Evolutionary conservation across 1,140 invertebrate genomes (phyloP).

Genomic region (Hyles vespertilio): DNA sequence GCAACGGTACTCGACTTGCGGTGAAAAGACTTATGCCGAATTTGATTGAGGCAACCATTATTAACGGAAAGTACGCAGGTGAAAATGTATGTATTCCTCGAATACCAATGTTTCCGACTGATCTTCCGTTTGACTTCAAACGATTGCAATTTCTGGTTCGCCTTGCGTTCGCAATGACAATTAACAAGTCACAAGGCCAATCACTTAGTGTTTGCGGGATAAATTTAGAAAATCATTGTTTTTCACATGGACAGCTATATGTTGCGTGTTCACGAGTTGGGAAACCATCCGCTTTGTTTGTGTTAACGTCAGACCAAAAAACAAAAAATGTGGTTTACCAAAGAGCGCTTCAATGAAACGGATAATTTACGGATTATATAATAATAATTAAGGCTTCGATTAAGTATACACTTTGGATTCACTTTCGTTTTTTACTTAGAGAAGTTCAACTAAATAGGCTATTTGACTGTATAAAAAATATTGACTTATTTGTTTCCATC

Average conservation of each 20-base stretch:
- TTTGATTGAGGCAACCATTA: constrained; percentile 31
- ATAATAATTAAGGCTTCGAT: constrained; percentile 20
- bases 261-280: constrained; percentile 45
- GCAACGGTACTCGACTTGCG: constrained; percentile 62
- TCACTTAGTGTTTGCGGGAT: constrained; percentile 38
- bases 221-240: constrained; percentile 28
- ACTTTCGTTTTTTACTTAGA: constrained; percentile 17
- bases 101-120: constrained; percentile 6
- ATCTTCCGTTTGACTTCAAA: constrained; percentile 38
- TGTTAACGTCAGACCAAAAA: constrained; percentile 41
- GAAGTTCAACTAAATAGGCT: no score
- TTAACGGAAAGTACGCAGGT: constrained; percentile 35
- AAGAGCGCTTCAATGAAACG: constrained; percentile 32
- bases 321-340: constrained; percentile 52
- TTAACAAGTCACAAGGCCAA: constrained; percentile 76
- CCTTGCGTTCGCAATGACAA: constrained; percentile 75
- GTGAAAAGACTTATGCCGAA: constrained; percentile 30
- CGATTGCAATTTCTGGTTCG: constrained; percentile 60
- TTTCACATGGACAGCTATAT: constrained; percentile 32
- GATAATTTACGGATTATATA: constrained; percentile 17
- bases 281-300: constrained; percentile 30
- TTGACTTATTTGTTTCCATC: no score
- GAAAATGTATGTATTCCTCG: constrained; percentile 20
- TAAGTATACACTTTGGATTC: constrained; percentile 21
- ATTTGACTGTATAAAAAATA: no score